phyloP scores from a whole-genome alignment of 2,888 invertebrate genomes.

The Dynastes grantii region DNA sequence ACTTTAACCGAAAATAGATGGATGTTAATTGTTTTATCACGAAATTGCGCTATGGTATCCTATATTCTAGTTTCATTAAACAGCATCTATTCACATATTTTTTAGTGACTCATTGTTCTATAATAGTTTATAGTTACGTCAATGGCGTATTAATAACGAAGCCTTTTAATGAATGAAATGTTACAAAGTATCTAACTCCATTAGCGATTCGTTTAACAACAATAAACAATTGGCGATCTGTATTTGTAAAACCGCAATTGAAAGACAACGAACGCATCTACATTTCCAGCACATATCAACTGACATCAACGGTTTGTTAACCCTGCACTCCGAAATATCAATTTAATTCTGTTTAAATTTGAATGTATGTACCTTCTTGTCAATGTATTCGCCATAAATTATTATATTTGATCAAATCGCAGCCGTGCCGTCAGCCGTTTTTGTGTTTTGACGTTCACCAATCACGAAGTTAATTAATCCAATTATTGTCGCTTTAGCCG shows the following conservation, averaged over 20 bases:
- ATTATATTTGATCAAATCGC: conserved; percentile 21
- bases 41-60: no score
- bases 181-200: not conserved
- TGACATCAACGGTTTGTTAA: conserved; percentile 41
- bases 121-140: not conserved
- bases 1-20: not conserved
- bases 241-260: conserved; percentile 35
- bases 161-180: not conserved
- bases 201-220: not conserved
- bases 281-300: conserved; percentile 9
- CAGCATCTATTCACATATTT: not conserved
- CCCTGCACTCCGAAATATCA: conserved; percentile 35
- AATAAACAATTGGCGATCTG: conserved; percentile 17
- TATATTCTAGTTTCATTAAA: no score
- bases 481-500: conserved; percentile 28
- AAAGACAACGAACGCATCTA: conserved; percentile 3
- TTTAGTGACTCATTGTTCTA: not conserved
- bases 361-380: conserved; percentile 38
- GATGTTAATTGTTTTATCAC: no score
- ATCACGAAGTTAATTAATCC: conserved; percentile 27
- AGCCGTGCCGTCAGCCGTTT: conserved; percentile 20
- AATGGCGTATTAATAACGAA: not conserved
- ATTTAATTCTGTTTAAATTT: conserved; percentile 26
- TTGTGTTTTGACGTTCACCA: conserved; percentile 17
- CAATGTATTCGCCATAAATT: conserved; percentile 40